phyloP scores from a whole-genome alignment of 2,888 invertebrate species.

The Rhagonycha fulva region DNA sequence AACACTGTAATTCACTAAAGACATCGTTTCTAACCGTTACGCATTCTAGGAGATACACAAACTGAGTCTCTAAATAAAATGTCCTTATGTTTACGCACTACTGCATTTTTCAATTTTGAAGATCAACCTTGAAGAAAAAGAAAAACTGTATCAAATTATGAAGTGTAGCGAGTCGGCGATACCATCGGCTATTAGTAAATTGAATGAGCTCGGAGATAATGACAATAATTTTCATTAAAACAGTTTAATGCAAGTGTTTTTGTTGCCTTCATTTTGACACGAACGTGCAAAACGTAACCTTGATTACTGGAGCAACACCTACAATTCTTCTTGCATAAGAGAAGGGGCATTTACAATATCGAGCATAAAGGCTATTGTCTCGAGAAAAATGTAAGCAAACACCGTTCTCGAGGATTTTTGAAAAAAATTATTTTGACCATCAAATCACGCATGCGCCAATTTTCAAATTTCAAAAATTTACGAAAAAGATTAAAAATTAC shows the following conservation, averaged over 20 bases:
- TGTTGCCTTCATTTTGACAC: slow-evolving; percentile 16
- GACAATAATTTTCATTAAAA: not conserved
- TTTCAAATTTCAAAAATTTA: not conserved
- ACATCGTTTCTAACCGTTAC: slow-evolving; percentile 39
- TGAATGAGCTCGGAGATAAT: not conserved
- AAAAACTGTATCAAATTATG: slow-evolving; percentile 4
- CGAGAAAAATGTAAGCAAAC: not conserved
- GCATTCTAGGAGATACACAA: slow-evolving; percentile 5
- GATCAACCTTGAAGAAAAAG: slow-evolving; percentile 12
- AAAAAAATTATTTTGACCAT: not conserved
- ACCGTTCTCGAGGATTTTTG: not conserved
- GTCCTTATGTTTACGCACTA: not conserved
- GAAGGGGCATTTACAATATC: slow-evolving; percentile 21
- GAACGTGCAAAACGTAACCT: slow-evolving; percentile 15
- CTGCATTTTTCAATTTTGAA: slow-evolving; percentile 10
- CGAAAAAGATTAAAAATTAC: not conserved
- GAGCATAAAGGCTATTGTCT: slow-evolving; percentile 16
- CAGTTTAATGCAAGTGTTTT: slow-evolving; percentile 4
- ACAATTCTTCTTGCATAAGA: slow-evolving; percentile 8
- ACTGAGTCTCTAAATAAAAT: not conserved
- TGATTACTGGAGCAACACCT: slow-evolving; percentile 23
- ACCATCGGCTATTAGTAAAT: not conserved
- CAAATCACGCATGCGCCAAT: not conserved
- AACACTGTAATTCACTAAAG: slow-evolving; percentile 49
- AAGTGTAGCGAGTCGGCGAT: not conserved